Base-by-base conservation (phyloP, 2,888 invertebrate genomes). In the Andrena trimmerana region DNA sequence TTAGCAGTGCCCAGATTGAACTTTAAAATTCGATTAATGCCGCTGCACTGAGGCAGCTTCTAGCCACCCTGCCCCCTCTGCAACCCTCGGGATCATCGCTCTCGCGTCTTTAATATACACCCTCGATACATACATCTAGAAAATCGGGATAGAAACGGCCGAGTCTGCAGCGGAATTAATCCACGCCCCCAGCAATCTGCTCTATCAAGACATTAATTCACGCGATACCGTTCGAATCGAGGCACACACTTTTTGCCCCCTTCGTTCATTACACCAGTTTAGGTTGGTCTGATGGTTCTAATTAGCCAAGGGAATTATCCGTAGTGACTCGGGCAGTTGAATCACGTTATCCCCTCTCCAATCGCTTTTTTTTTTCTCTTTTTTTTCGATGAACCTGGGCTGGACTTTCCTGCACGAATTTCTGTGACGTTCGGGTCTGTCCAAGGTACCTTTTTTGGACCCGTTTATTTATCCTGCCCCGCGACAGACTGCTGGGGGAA, bases 231-330 rank as follows among this genome's bases (percentile, higher is more conserved):
- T 36, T 42, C 4, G 70, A 70, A 57, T 27, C n/a, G 66, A 75
- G 36, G 60, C 57, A 29, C 52, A 27, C 60, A 24, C 29, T 50
- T 50, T 33, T 65, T 42, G 24, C 48, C 48, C 31, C 1, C 7
- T 16, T 20, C 29, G 42, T 13, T 13, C 33, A 54, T 67, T 54
- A 76, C 29, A 42, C 27, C 48, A 27, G 33, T 62, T 13, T 33
- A 48, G 24, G 36, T 60, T 62, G 36, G 70, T 42, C 50, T 31
- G 27, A n/a, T 59, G 42, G n/a, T 63, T 66, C 16, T 31, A 65
- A 78, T 84, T 70, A 69, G 71, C 27, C 50, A 20, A 68, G 67
- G n/a, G 52, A 75, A 72, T 78, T 52, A 83, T 73, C 66, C 29
- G 31, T 62, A 67, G 70, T 67, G 66, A 54, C 16, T 42, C 5